Percentiles rank a stretch among this genome's conserved stretches.
Evolutionary conservation across 2,113 vertebrate genomes (phyloP).

Genomic region (Sminthopsis crassicaudata): DNA sequence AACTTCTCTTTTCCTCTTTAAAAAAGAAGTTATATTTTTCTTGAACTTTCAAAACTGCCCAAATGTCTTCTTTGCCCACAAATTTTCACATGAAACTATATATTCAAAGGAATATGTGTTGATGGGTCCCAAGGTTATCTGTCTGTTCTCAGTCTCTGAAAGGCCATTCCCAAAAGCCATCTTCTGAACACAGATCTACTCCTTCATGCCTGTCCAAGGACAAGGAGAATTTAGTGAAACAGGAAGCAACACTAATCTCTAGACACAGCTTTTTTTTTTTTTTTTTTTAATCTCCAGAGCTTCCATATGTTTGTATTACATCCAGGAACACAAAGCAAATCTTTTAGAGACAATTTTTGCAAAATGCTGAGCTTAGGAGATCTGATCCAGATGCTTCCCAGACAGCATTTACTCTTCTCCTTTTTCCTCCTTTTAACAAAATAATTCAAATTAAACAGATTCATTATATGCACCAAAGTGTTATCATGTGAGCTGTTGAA

Average conservation of each 20-base stretch:
- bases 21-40: not conserved
- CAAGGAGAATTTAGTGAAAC: conserved; percentile 51
- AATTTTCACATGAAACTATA: not conserved
- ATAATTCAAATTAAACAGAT: conserved; percentile 80
- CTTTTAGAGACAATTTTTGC: conserved; percentile 46
- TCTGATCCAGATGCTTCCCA: conserved; percentile 73
- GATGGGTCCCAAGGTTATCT: not conserved
- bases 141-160: not conserved
- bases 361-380: conserved; percentile 48
- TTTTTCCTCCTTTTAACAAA: conserved; percentile 65
- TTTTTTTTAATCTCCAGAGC: conserved; percentile 59
- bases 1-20: not conserved
- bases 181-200: conserved; percentile 54
- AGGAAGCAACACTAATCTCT: conserved; percentile 67
- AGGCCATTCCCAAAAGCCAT: not conserved
- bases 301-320: conserved; percentile 57
- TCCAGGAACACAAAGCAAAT: conserved; percentile 73
- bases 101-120: conserved; percentile 16
- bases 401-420: conserved; percentile 65
- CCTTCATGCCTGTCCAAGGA: conserved; percentile 26
- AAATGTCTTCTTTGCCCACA: not conserved
- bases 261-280: conserved; percentile 60
- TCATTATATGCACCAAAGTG: conserved; percentile 72
- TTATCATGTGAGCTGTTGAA: conserved; percentile 80
- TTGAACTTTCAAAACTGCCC: not conserved